These are phyloP conservation scores for Colletes collaris DNA, from an alignment of 2,888 invertebrate species.

Conservation along the genomic window DNA sequence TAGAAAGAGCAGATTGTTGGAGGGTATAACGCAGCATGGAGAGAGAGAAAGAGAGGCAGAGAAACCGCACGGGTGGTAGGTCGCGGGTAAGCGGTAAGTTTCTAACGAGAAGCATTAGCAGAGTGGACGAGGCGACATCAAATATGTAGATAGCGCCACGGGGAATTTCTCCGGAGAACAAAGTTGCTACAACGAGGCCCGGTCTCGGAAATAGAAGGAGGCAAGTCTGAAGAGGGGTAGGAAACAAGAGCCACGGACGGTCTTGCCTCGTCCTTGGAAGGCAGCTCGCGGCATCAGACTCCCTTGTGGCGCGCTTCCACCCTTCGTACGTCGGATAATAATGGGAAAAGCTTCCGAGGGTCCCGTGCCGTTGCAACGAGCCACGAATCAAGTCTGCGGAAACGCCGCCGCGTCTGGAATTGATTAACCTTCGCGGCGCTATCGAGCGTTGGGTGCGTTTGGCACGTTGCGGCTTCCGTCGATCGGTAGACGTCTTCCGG, in stretches of 20 bases:
- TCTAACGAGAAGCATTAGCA: constrained; percentile 76
- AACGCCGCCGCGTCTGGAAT: constrained; percentile 64
- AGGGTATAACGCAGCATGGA: neutral
- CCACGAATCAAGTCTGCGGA: constrained; percentile 67
- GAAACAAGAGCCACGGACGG: constrained; percentile 42
- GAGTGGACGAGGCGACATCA: constrained; percentile 78
- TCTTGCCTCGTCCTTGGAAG: constrained; percentile 64
- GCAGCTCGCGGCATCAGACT: constrained; percentile 66
- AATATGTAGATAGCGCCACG: constrained; percentile 79
- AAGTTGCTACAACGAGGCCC: constrained; percentile 72
- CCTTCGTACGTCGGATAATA: constrained; percentile 68
- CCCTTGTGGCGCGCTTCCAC: constrained; percentile 65
- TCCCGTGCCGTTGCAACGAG: constrained; percentile 45
- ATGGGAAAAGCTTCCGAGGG: constrained; percentile 66
- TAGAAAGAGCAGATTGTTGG: neutral
- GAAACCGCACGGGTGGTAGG: constrained; percentile 48
- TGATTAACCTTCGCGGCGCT: constrained; percentile 57
- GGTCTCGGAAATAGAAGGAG: constrained; percentile 57
- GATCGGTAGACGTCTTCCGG: constrained; percentile 10
- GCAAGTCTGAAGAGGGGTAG: constrained; percentile 24
- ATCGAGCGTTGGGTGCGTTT: constrained; percentile 23
- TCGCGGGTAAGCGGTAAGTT: constrained; percentile 73
- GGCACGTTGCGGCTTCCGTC: constrained; percentile 26
- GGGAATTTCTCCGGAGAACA: constrained; percentile 78
- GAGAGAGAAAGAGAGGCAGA: constrained; percentile 23